Conservation (phyloP, 2,113 vertebrate species). For the Telmatochromis sp. region DNA sequence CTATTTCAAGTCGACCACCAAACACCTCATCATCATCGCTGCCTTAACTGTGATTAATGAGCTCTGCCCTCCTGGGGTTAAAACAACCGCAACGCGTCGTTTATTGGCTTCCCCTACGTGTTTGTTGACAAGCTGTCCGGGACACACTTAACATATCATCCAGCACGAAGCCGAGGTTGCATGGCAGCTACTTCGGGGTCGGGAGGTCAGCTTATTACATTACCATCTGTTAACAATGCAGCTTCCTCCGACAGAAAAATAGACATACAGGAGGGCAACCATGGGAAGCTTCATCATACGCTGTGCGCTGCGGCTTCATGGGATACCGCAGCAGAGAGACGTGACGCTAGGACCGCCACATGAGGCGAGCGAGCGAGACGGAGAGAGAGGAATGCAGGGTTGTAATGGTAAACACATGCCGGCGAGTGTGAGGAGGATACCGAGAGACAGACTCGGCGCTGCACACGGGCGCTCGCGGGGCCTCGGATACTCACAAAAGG, state of each 20-base stretch:
- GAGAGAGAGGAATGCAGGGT: slow-evolving; percentile 34
- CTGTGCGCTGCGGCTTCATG: slow-evolving; percentile 18
- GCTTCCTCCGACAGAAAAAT: slow-evolving; percentile 64
- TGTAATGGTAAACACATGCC: slow-evolving; percentile 64
- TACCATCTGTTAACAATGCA: slow-evolving; percentile 73
- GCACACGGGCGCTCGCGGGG: not conserved
- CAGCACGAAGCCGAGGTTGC: slow-evolving; percentile 56
- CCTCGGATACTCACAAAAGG: slow-evolving; percentile 1
- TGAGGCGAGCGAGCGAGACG: not conserved
- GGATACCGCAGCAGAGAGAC: slow-evolving; percentile 34
- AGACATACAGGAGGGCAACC: slow-evolving; percentile 40
- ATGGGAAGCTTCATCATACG: slow-evolving; percentile 62
- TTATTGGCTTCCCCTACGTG: slow-evolving; percentile 65
- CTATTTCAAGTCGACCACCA: slow-evolving; percentile 51
- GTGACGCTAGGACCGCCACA: slow-evolving; percentile 29
- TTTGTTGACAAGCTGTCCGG: slow-evolving; percentile 84
- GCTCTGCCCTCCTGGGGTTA: slow-evolving; percentile 58
- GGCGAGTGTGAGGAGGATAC: slow-evolving; percentile 45
- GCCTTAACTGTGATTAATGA: slow-evolving; percentile 66
- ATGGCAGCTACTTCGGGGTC: slow-evolving; percentile 51
- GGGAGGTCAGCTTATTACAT: slow-evolving; percentile 74
- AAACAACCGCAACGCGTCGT: slow-evolving; percentile 55
- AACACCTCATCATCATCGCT: slow-evolving; percentile 67
- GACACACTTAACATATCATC: slow-evolving; percentile 77
- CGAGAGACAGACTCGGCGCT: slow-evolving; percentile 36